A percentile compares a stretch with the other conserved stretches of the same genome.
phyloP scores from a whole-genome alignment of 2,797 vertebrate genomes.

The Tadarida brasiliensis region DNA sequence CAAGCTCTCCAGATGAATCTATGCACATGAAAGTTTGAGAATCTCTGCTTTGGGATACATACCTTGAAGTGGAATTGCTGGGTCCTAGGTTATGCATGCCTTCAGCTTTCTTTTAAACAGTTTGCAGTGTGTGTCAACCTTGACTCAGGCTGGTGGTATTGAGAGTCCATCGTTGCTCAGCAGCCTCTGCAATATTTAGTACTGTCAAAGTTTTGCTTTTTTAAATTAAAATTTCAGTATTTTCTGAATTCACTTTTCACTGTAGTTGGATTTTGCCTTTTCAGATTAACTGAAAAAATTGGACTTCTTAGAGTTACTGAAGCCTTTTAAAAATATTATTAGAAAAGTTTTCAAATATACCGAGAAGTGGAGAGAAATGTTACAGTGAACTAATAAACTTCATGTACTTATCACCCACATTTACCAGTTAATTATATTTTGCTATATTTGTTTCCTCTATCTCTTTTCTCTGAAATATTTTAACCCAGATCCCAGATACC shows the following conservation, averaged over 20 bases:
- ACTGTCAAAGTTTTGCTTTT: background rate
- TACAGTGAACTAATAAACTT: background rate
- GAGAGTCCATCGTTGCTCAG: background rate
- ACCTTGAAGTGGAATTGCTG: background rate
- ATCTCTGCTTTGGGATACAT: background rate
- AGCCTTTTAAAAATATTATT: conserved; percentile 5
- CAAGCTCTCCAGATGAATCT: background rate
- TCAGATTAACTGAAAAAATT: conserved; percentile 43
- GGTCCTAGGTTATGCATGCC: background rate
- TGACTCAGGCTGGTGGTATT: background rate
- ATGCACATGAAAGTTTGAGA: background rate
- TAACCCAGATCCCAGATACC: background rate
- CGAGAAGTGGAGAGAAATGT: background rate
- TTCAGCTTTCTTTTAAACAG: background rate
- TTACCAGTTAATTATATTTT: background rate
- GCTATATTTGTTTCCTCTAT: background rate
- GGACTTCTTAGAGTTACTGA: conserved; percentile 8
- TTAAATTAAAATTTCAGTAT: background rate
- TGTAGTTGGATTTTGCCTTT: conserved; percentile 40
- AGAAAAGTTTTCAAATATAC: background rate
- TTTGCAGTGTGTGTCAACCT: background rate
- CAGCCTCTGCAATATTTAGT: background rate
- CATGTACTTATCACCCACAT: no score
- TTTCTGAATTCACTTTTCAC: conserved; percentile 55
- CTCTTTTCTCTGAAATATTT: conserved; percentile 15